phyloP scores from a whole-genome alignment of 2,888 invertebrate genomes.

The Trissoscelio sp. region DNA sequence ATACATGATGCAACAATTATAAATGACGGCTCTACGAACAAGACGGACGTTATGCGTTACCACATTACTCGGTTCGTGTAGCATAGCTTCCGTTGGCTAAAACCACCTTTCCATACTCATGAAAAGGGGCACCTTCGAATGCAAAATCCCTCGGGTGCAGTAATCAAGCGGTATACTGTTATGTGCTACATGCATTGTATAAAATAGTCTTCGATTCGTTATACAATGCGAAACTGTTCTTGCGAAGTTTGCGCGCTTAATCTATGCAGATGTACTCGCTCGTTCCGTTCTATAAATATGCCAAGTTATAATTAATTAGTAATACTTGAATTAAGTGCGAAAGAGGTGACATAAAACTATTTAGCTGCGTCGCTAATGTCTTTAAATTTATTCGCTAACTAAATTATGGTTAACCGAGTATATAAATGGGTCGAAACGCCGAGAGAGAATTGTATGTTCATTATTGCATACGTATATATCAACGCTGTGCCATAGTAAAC shows the following conservation, averaged over 20 bases:
- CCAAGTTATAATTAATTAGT: constrained; percentile 60
- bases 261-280: constrained; percentile 45
- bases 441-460: constrained; percentile 45
- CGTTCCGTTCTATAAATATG: constrained; percentile 46
- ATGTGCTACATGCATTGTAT: constrained; percentile 55
- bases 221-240: constrained; percentile 54
- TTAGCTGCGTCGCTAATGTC: constrained; percentile 57
- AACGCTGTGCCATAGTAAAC: not conserved
- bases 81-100: constrained; percentile 67
- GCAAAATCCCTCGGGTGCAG: constrained; percentile 81
- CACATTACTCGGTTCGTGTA: constrained; percentile 76
- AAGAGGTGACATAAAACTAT: constrained; percentile 55
- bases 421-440: constrained; percentile 47
- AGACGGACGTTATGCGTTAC: constrained; percentile 78
- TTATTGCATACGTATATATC: constrained; percentile 38
- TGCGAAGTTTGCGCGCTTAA: constrained; percentile 62
- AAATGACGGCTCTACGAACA: constrained; percentile 76
- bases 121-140: constrained; percentile 64
- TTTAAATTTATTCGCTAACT: constrained; percentile 59
- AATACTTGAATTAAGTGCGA: constrained; percentile 41
- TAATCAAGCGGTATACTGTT: constrained; percentile 73
- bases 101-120: constrained; percentile 62
- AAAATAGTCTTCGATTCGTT: constrained; percentile 67
- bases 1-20: constrained; percentile 76
- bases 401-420: constrained; percentile 62